Conservation (phyloP, 1,140 invertebrate species). For the Hyles vespertilio region DNA sequence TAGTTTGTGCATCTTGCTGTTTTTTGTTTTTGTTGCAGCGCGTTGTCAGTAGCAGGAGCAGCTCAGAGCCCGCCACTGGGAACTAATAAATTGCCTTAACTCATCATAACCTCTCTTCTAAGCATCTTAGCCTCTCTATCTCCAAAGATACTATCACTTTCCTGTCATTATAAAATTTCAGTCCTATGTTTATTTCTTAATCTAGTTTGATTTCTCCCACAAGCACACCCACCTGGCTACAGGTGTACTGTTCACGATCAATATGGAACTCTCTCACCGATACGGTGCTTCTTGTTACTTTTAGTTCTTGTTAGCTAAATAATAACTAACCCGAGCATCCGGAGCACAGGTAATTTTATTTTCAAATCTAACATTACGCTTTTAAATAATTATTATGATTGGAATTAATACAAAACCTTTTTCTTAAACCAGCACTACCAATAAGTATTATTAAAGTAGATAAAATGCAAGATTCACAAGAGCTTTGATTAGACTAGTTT, state of each 20-base stretch:
- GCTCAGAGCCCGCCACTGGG: constrained; percentile 53
- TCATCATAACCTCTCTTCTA: constrained; percentile 10
- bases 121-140: constrained; percentile 1
- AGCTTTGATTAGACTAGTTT: constrained; percentile 50
- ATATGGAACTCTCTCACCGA: not conserved
- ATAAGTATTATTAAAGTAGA: constrained; percentile 18
- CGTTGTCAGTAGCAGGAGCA: constrained; percentile 59
- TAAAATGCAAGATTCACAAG: constrained; percentile 28
- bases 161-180: constrained; percentile 12
- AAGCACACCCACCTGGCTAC: not conserved
- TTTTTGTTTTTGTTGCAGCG: constrained; percentile 69
- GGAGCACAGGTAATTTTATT: constrained; percentile 59
- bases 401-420: constrained; percentile 7
- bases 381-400: constrained; percentile 19
- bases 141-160: constrained; percentile 5
- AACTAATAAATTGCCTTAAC: constrained; percentile 41
- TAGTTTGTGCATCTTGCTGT: constrained; percentile 68
- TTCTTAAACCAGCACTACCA: constrained; percentile 3
- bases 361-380: constrained; percentile 25
- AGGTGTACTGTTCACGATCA: not conserved
- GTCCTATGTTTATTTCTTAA: constrained; percentile 10
- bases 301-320: constrained; percentile 1
- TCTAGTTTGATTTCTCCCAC: not conserved
- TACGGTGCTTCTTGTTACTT: not conserved
- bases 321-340: constrained; percentile 40